Evolutionary conservation across 2,888 invertebrate species (phyloP).

Genomic region (Schizaphis graminum): DNA sequence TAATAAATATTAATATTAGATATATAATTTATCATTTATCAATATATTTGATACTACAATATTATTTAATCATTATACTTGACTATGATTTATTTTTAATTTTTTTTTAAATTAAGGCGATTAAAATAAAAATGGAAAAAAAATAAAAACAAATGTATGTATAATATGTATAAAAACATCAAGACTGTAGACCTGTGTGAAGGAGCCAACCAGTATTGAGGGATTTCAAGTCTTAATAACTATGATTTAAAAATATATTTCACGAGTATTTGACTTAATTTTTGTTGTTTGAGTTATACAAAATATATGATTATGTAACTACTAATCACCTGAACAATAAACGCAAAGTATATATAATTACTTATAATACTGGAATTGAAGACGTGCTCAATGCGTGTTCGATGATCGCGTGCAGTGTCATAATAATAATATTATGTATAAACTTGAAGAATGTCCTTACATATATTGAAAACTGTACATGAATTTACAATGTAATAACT

Average conservation of each 20-base stretch:
- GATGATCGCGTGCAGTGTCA: background rate
- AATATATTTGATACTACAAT: background rate
- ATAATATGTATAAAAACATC: too few relatives aligned
- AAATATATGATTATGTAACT: too few relatives aligned
- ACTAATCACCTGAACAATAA: too few relatives aligned
- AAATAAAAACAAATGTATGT: too few relatives aligned
- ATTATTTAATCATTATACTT: background rate
- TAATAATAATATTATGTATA: background rate
- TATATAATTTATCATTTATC: background rate
- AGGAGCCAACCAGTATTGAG: too few relatives aligned
- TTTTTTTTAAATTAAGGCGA: too few relatives aligned
- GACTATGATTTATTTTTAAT: background rate
- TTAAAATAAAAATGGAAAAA: too few relatives aligned
- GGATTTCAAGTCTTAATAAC: too few relatives aligned
- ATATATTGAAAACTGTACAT: background rate
- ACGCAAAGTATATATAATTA: background rate
- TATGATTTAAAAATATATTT: too few relatives aligned
- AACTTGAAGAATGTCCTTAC: background rate
- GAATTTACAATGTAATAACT: background rate
- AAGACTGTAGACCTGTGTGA: too few relatives aligned
- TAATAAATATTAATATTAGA: background rate
- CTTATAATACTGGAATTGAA: background rate
- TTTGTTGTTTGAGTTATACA: too few relatives aligned
- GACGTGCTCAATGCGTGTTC: background rate
- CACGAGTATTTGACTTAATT: too few relatives aligned